Evolutionary conservation across 2,888 invertebrate genomes (phyloP).

Genomic region (Amblyjoppa fuscipennis): DNA sequence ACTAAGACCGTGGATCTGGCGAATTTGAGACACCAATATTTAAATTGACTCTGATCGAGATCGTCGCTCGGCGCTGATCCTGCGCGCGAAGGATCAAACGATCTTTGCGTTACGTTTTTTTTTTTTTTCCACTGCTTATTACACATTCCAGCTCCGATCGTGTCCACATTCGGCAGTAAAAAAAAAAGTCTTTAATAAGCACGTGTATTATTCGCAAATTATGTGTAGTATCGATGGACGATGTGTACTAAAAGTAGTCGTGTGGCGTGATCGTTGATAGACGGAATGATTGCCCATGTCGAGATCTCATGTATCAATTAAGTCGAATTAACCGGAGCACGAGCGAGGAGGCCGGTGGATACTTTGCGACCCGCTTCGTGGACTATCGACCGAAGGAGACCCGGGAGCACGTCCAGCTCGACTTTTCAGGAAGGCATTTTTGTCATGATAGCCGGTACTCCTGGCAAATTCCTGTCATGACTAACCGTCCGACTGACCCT

Average conservation of each 20-base stretch:
- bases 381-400: slow-evolving; percentile 40
- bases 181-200: not conserved
- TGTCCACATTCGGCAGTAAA: not conserved
- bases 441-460: slow-evolving; percentile 17
- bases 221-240: slow-evolving; percentile 58
- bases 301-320: slow-evolving; percentile 79
- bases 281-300: slow-evolving; percentile 73
- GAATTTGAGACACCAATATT: too few species aligned
- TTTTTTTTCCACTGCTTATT: not conserved
- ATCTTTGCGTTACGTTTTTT: not conserved
- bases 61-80: not conserved
- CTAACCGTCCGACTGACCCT: slow-evolving; percentile 64
- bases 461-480: slow-evolving; percentile 68
- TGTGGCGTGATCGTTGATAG: slow-evolving; percentile 77
- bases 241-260: slow-evolving; percentile 23
- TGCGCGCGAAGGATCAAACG: too few species aligned
- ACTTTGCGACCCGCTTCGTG: slow-evolving; percentile 37
- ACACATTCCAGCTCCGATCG: not conserved
- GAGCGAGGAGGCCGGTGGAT: slow-evolving; percentile 58
- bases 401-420: slow-evolving; percentile 9
- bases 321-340: slow-evolving; percentile 76
- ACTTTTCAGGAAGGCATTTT: not conserved
- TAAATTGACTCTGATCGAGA: not conserved
- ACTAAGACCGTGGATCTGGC: too few species aligned
- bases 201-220: slow-evolving; percentile 37